Conservation (phyloP, 2,888 invertebrate genomes). For the Apamea monoglypha region DNA sequence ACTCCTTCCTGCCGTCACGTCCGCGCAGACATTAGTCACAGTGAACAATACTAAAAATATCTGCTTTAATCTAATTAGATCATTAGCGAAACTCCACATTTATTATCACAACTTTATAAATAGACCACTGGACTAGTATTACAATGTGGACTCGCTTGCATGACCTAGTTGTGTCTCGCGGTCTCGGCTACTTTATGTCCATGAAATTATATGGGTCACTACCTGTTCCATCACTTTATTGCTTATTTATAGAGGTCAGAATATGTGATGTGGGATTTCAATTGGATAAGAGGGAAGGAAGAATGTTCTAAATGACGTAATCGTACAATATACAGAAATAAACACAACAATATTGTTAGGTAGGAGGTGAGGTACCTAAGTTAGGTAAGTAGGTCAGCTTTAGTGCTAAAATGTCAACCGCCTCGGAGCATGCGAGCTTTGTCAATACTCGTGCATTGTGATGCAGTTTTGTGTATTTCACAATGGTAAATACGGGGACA, state of each 20-base stretch:
- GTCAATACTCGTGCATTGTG: slow-evolving; percentile 53
- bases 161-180: slow-evolving; percentile 51
- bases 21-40: slow-evolving; percentile 36
- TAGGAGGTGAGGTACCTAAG: slow-evolving; percentile 40
- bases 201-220: slow-evolving; percentile 56
- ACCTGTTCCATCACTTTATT: slow-evolving; percentile 46
- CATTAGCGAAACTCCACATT: slow-evolving; percentile 36
- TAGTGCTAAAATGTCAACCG: slow-evolving; percentile 52
- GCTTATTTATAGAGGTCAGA: slow-evolving; percentile 45
- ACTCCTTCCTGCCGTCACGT: slow-evolving; percentile 4
- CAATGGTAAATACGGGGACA: neutral
- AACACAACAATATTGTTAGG: slow-evolving; percentile 21
- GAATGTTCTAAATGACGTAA: slow-evolving; percentile 16
- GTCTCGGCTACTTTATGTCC: slow-evolving; percentile 43
- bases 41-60: slow-evolving; percentile 42
- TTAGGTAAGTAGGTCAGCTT: slow-evolving; percentile 54
- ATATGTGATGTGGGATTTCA: slow-evolving; percentile 38
- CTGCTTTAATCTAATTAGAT: slow-evolving; percentile 55
- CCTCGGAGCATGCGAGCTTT: slow-evolving; percentile 52
- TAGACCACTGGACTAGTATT: slow-evolving; percentile 20
- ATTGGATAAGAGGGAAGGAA: slow-evolving; percentile 37
- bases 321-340: neutral
- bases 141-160: slow-evolving; percentile 29
- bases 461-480: slow-evolving; percentile 42
- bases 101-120: slow-evolving; percentile 28